A percentile compares a stretch with the other conserved stretches of the same genome.
Evolutionary conservation across 2,113 vertebrate species (phyloP).

Genomic region (Pyxicephalus adspersus): DNA sequence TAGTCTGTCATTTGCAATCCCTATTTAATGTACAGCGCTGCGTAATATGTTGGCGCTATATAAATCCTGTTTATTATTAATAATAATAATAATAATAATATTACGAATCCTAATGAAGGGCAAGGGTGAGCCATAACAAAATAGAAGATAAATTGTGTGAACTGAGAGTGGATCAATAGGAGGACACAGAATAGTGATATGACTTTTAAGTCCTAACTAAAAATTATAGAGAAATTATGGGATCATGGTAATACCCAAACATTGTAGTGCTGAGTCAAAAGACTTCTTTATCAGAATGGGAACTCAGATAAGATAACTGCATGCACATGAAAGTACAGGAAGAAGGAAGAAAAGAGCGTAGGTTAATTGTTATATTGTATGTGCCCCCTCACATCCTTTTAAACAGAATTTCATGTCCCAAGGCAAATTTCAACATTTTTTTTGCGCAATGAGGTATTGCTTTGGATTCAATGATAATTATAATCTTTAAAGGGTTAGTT

Average conservation of each 20-base stretch:
- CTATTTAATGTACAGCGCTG: too few species aligned
- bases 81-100: too few species aligned
- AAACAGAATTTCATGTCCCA: neutral
- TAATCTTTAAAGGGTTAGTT: too few species aligned
- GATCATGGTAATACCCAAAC: constrained; percentile 16
- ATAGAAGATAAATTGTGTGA: constrained; percentile 8
- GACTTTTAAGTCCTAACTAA: neutral
- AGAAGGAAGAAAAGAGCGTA: neutral
- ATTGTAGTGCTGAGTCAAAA: neutral
- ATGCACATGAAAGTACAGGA: constrained; percentile 1
- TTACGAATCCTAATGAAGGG: constrained; percentile 4
- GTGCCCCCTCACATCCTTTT: neutral
- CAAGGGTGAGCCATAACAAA: neutral
- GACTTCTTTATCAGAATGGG: neutral
- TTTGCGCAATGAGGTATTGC: too few species aligned
- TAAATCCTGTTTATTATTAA: too few species aligned
- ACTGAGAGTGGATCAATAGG: neutral
- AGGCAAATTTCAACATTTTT: too few species aligned
- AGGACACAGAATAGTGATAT: constrained; percentile 1
- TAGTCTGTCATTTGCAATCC: too few species aligned
- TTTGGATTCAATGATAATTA: too few species aligned
- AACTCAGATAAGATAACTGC: constrained; percentile 1
- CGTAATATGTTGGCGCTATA: too few species aligned
- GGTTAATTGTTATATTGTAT: neutral
- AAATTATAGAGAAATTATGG: neutral